Evolutionary conservation across 2,888 invertebrate genomes (phyloP).

Genomic region (Branchellion lobata): DNA sequence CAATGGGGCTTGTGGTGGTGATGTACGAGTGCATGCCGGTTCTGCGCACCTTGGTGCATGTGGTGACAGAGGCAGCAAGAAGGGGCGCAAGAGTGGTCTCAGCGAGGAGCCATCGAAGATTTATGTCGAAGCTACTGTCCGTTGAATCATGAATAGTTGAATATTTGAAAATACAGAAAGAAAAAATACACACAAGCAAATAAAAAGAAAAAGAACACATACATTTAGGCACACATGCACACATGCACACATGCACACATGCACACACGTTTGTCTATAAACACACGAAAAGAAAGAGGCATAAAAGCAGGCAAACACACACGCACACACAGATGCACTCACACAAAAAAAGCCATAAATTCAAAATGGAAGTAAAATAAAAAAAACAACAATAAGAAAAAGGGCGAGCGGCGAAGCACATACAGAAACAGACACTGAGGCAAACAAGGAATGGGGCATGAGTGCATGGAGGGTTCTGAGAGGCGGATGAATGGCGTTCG

Average conservation of each 20-base stretch:
- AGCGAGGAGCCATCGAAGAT: too few species aligned
- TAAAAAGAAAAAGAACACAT: not conserved
- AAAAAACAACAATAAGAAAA: not conserved
- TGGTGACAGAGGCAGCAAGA: too few species aligned
- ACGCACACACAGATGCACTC: constrained; percentile 22
- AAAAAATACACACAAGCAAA: too few species aligned
- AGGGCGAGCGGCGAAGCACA: not conserved
- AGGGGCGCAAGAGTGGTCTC: too few species aligned
- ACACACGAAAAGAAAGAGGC: not conserved
- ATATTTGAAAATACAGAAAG: too few species aligned
- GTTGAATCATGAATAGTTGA: too few species aligned
- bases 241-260: not conserved
- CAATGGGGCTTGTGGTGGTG: too few species aligned
- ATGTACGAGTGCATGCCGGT: too few species aligned
- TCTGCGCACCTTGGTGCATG: too few species aligned
- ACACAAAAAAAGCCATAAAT: constrained; percentile 3
- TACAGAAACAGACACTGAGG: not conserved
- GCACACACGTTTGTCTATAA: not conserved
- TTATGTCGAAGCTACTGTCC: too few species aligned
- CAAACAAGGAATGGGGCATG: constrained; percentile 22
- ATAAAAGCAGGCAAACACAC: constrained; percentile 1
- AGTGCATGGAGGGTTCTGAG: too few species aligned
- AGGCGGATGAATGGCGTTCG: too few species aligned
- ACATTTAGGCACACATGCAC: not conserved
- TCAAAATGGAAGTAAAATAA: constrained; percentile 4